Evolutionary conservation across 2,113 vertebrate species (phyloP).

Genomic region (Pterocles orientalis): DNA sequence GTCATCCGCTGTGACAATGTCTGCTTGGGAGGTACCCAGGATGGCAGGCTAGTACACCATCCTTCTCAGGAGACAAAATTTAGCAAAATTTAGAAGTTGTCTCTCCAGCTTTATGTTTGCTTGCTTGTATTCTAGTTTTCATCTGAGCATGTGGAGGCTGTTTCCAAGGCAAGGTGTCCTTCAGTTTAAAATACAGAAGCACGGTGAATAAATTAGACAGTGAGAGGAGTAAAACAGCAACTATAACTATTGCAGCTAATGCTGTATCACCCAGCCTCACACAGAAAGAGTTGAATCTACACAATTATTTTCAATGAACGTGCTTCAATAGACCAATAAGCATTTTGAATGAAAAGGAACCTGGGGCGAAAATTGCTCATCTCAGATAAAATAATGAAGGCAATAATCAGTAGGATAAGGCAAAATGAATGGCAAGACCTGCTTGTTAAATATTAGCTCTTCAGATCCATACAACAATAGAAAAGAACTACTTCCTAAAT

Average conservation of each 20-base stretch:
- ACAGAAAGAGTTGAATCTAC: background rate
- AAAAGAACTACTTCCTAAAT: background rate
- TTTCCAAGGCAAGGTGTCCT: conserved; percentile 52
- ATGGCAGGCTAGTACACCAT: background rate
- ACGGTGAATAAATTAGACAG: conserved; percentile 3
- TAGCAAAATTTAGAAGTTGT: background rate
- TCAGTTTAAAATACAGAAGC: conserved; percentile 24
- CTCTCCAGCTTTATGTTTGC: background rate
- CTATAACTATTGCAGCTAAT: background rate
- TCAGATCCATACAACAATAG: background rate
- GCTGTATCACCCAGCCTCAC: background rate
- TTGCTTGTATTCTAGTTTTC: conserved; percentile 18
- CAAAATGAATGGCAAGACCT: background rate
- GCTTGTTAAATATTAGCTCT: background rate
- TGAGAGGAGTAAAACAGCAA: background rate
- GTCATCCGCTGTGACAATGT: accelerated
- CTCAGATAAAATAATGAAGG: conserved; percentile 2
- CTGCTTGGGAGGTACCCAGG: background rate
- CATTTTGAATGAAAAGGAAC: background rate
- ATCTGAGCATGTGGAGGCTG: background rate
- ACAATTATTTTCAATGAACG: background rate
- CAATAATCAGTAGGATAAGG: background rate
- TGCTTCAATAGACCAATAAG: conserved; percentile 3
- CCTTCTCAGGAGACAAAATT: background rate
- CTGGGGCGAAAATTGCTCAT: background rate